Percentiles rank a stretch among this genome's conserved stretches.
Conservation (phyloP, 2,888 invertebrate species). For the Crematogaster levior region DNA sequence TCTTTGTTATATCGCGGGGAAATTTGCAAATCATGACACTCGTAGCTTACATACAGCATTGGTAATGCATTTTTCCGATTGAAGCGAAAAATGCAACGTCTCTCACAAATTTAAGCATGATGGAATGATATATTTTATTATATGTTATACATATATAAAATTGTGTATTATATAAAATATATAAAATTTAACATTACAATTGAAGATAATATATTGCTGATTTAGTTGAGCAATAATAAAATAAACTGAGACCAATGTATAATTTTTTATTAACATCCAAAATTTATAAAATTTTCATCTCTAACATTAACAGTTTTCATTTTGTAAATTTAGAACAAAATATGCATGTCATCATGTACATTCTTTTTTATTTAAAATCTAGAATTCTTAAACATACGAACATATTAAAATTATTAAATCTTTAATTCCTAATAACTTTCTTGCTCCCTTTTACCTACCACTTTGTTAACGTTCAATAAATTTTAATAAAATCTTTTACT, state of each 20-base stretch:
- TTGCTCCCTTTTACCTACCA: background rate
- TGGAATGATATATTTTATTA: background rate
- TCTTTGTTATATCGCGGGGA: constrained; percentile 7
- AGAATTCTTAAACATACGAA: background rate
- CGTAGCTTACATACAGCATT: background rate
- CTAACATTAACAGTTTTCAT: background rate
- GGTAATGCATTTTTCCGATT: constrained; percentile 27
- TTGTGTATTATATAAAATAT: background rate
- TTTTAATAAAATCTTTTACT: background rate
- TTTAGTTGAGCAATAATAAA: background rate
- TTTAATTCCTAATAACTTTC: background rate
- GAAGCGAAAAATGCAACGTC: constrained; percentile 20
- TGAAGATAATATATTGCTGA: background rate
- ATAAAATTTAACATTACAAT: constrained; percentile 29
- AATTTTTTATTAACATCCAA: background rate
- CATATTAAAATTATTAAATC: background rate
- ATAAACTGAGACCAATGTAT: constrained; percentile 5
- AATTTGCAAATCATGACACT: constrained; percentile 7
- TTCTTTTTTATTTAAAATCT: background rate
- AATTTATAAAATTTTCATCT: constrained; percentile 12
- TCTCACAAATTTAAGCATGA: background rate
- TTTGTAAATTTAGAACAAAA: background rate
- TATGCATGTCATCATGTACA: background rate
- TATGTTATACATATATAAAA: constrained; percentile 9
- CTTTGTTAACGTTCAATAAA: constrained; percentile 3